Conservation (phyloP, 2,113 vertebrate genomes). For the Elaphurus davidianus region DNA sequence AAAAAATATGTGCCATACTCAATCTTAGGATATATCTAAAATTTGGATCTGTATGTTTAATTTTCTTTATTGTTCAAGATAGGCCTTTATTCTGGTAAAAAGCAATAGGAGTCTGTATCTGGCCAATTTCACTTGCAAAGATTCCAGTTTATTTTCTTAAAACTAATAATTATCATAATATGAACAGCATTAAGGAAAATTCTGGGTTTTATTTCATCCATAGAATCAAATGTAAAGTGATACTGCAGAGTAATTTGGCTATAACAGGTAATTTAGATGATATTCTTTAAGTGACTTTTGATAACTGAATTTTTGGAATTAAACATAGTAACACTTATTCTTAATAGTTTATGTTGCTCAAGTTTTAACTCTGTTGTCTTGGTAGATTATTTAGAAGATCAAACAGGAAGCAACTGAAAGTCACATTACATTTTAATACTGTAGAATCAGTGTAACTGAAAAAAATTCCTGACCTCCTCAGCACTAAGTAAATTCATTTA, state of each 20-base stretch:
- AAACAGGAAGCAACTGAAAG: neutral
- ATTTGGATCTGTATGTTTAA: neutral
- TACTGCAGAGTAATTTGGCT: neutral
- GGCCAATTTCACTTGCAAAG: neutral
- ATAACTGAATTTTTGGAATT: neutral
- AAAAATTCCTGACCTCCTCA: neutral
- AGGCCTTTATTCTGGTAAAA: neutral
- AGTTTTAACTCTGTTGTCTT: neutral
- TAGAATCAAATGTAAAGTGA: neutral
- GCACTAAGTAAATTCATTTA: neutral
- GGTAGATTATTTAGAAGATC: neutral
- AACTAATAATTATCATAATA: neutral
- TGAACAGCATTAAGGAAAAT: neutral
- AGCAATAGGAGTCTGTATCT: neutral
- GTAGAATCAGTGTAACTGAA: neutral
- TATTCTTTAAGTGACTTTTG: neutral
- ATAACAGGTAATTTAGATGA: neutral
- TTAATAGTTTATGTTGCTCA: neutral
- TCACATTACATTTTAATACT: neutral
- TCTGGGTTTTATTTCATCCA: neutral
- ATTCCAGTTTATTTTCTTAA: neutral
- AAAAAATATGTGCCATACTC: neutral
- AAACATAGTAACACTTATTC: neutral
- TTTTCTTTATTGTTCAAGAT: neutral
- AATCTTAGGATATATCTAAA: neutral